Conservation (phyloP, 2,797 vertebrate species). For the Lithobates sylvaticus region DNA sequence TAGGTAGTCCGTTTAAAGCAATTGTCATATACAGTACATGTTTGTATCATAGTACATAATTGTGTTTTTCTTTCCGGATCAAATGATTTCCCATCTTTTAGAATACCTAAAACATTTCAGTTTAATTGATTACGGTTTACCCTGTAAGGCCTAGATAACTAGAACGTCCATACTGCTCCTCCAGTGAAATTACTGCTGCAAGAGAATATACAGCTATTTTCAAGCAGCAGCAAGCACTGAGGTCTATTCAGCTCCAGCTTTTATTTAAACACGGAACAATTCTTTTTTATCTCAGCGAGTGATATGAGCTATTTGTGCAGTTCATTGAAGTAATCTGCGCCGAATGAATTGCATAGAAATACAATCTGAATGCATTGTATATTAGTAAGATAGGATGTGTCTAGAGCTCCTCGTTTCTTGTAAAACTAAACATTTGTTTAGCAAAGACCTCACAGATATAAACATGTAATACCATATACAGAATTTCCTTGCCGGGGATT, state of each 20-base stretch:
- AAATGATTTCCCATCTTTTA: no score
- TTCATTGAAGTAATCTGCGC: neutral
- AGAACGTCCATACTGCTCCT: neutral
- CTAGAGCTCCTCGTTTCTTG: neutral
- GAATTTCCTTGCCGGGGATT: neutral
- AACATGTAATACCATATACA: neutral
- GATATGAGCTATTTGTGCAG: neutral
- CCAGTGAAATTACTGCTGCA: neutral
- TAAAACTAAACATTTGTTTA: neutral
- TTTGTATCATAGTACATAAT: no score
- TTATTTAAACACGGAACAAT: neutral
- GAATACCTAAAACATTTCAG: no score
- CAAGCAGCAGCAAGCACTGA: neutral
- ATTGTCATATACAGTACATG: no score
- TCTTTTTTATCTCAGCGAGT: neutral
- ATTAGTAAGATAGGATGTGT: neutral
- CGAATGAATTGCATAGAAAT: neutral
- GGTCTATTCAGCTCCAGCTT: neutral
- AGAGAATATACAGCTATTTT: neutral
- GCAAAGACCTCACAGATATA: neutral
- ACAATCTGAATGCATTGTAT: neutral
- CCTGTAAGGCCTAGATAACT: neutral
- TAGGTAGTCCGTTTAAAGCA: no score
- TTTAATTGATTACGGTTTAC: neutral
- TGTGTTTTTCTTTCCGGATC: no score